Conservation (phyloP, 2,888 invertebrate genomes). For the Melikaiella ostensackeni region DNA sequence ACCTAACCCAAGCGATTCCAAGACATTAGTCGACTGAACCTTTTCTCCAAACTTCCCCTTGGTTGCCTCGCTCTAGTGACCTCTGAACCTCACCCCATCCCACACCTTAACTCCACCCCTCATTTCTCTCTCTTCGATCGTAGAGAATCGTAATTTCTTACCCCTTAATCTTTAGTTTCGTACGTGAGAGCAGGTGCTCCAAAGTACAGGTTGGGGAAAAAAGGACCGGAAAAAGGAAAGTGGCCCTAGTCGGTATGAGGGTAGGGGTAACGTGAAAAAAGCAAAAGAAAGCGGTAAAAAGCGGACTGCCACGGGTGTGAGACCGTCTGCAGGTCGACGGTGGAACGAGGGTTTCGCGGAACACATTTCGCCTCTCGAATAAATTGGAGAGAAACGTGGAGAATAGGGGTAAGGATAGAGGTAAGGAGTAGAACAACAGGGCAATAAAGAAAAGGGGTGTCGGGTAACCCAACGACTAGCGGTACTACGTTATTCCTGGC, state of each 20-base stretch:
- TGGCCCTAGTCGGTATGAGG: conserved; percentile 25
- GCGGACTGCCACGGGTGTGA: conserved; percentile 13
- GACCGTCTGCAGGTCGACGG: conserved; percentile 26
- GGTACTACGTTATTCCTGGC: conserved; percentile 69
- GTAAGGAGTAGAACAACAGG: conserved; percentile 62
- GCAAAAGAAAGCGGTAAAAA: conserved; percentile 29
- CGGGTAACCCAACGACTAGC: conserved; percentile 60
- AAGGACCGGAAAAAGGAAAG: conserved; percentile 43
- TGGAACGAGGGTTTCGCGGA: conserved; percentile 40
- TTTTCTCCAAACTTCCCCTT: conserved; percentile 34
- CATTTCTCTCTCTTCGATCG: conserved; percentile 31
- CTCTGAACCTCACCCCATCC: conserved; percentile 24
- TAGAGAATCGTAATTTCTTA: conserved; percentile 33
- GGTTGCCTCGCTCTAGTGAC: conserved; percentile 20
- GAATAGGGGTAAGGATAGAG: conserved; percentile 40
- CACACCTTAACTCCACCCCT: not conserved
- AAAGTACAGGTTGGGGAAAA: conserved; percentile 46
- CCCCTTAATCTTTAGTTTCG: conserved; percentile 23
- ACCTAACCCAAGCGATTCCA: conserved; percentile 37
- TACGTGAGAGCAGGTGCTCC: conserved; percentile 44
- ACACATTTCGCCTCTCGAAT: conserved; percentile 48
- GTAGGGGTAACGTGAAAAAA: conserved; percentile 17
- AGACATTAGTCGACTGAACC: conserved; percentile 38
- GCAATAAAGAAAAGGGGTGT: conserved; percentile 61
- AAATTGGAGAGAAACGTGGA: conserved; percentile 50